Conservation (phyloP, 2,113 vertebrate species). For the Edolisoma coerulescens region DNA sequence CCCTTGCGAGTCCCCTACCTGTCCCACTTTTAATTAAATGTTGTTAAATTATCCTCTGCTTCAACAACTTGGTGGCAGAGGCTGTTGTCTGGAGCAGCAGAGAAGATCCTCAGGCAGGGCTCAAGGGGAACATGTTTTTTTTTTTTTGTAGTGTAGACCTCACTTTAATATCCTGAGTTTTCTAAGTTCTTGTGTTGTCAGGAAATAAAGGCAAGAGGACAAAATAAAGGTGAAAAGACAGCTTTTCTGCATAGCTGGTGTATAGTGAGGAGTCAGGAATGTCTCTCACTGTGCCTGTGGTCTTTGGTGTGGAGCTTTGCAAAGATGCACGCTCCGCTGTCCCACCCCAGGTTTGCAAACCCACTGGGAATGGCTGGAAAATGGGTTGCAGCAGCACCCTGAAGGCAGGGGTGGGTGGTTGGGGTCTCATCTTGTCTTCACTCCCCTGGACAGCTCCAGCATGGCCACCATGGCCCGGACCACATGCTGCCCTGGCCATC, state of each 20-base stretch:
- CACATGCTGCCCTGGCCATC: neutral
- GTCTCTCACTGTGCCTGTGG: neutral
- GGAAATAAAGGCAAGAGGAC: neutral
- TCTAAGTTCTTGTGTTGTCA: neutral
- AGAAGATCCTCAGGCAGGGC: neutral
- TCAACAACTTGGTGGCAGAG: neutral
- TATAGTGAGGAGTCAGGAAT: neutral
- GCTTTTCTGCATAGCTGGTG: neutral
- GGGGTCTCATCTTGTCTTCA: neutral
- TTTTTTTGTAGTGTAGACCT: neutral
- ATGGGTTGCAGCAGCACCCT: accelerated
- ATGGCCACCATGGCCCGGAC: neutral
- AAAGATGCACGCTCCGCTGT: neutral
- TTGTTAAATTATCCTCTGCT: neutral
- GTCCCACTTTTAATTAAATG: neutral
- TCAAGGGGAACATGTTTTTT: accelerated
- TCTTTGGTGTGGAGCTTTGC: neutral
- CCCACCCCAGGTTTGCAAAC: neutral
- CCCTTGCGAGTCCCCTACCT: neutral
- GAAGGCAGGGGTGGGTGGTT: accelerated
- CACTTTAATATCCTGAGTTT: neutral
- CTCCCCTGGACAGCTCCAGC: neutral
- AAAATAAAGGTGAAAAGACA: neutral
- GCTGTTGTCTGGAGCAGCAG: neutral
- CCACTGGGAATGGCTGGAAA: neutral